Conservation (phyloP, 2,113 vertebrate genomes). For the Antechinus stuartii region DNA sequence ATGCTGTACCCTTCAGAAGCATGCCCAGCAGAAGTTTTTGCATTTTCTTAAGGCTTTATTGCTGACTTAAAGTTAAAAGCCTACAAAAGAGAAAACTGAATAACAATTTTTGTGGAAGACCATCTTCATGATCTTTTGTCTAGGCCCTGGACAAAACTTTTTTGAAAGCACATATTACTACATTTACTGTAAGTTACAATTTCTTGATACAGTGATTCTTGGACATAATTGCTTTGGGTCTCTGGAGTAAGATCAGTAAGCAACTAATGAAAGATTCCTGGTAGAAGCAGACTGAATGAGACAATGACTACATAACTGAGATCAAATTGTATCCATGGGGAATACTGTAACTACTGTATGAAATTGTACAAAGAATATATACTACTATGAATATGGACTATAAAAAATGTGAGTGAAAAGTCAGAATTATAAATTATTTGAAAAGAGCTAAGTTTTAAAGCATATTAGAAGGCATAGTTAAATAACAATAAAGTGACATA, state of each 20-base stretch:
- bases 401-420: slow-evolving; percentile 17
- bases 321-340: slow-evolving; percentile 80
- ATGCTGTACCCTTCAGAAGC: slow-evolving; percentile 29
- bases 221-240: slow-evolving; percentile 81
- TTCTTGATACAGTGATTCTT: slow-evolving; percentile 78
- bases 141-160: slow-evolving; percentile 61
- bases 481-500: slow-evolving; percentile 36
- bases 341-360: slow-evolving; percentile 54
- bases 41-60: slow-evolving; percentile 32
- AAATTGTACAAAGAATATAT: slow-evolving; percentile 65
- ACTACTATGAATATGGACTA: not conserved
- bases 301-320: slow-evolving; percentile 82
- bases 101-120: not conserved
- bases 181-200: slow-evolving; percentile 69
- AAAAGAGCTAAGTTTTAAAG: slow-evolving; percentile 1
- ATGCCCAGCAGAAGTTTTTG: not conserved
- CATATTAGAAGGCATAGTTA: slow-evolving; percentile 5
- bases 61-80: slow-evolving; percentile 31
- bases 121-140: slow-evolving; percentile 45
- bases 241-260: slow-evolving; percentile 84
- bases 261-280: slow-evolving; percentile 84
- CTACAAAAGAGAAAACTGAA: not conserved
- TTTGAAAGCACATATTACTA: slow-evolving; percentile 61
- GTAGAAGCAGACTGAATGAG: slow-evolving; percentile 81
- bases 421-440: slow-evolving; percentile 52